These are phyloP conservation scores for Drosophila subobscura DNA, from an alignment of 1,140 invertebrate species.

Conservation along the genomic window DNA sequence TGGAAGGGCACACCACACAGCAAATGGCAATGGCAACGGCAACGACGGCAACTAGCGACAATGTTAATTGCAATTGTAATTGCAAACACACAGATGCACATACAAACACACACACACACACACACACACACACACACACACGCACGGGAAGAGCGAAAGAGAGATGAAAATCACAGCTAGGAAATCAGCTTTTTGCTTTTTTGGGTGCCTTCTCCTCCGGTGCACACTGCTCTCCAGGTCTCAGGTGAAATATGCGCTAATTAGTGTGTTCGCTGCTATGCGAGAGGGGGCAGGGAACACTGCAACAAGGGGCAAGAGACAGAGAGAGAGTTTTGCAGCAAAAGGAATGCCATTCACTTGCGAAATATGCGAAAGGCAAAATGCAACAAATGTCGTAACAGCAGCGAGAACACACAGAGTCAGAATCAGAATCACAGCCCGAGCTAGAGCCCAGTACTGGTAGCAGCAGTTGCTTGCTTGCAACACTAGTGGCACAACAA, in stretches of 20 bases:
- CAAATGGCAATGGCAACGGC: no score
- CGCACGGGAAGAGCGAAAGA: not conserved
- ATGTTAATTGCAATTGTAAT: conserved; percentile 79
- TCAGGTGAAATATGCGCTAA: conserved; percentile 77
- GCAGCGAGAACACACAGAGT: conserved; percentile 1
- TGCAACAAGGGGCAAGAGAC: not conserved
- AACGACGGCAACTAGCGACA: conserved; percentile 39
- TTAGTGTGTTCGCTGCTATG: conserved; percentile 59
- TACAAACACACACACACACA: conserved; percentile 13
- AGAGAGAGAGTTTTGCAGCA: conserved; percentile 27
- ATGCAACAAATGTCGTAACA: conserved; percentile 30
- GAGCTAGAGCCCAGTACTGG: no score
- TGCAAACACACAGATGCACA: conserved; percentile 43
- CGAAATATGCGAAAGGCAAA: conserved; percentile 33
- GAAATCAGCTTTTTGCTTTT: conserved; percentile 61
- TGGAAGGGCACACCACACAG: not conserved
- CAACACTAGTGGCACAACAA: conserved; percentile 27
- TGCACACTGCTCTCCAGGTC: not conserved
- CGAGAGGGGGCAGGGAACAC: conserved; percentile 3
- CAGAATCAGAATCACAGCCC: conserved; percentile 2
- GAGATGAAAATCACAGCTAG: conserved; percentile 56
- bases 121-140: conserved; percentile 5
- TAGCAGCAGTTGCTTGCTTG: conserved; percentile 12
- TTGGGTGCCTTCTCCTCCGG: conserved; percentile 11
- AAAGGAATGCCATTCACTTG: conserved; percentile 45